Evolutionary conservation across 2,888 invertebrate species (phyloP), one percentile per base, ranked within the genome.

Genomic region (Acronicta aceris): DNA sequence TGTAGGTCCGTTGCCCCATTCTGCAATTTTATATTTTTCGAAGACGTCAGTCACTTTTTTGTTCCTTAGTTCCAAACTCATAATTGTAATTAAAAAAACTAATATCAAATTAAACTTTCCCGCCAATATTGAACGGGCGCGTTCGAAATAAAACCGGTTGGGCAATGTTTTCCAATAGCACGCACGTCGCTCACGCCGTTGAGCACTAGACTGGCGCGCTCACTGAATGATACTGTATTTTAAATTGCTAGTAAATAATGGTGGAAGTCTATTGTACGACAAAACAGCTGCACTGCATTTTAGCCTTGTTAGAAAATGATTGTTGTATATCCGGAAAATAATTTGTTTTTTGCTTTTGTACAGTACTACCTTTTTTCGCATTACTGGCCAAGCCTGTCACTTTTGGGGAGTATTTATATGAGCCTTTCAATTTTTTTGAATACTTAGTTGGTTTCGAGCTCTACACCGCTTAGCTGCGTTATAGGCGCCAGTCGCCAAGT

Each of bases 41-140:
- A 87, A 94, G 38, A 92, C 91, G 41, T 93, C 95, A 4, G 86
- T 85, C 16, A 95, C 86, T 80, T 94, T 95, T 81, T 91, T 88
- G 56, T 93, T 93, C 65, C 95, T 89, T 73, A 81, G 84, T 67
- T 93, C 91, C 70, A 94, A 81, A 81, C 94, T 95, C 95, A 95
- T 95, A 72, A 78, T 88, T 72, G 25, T 47, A 71, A 68, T 69
- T 50, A 41, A 71, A 74, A 73, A 74, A 74, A 68, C 63, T 72
- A 76, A 71, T 61, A 59, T 68, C 70, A 68, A 76, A 67, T 67
- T 71, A 68, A 69, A 73, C 85, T 91, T 93, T 92, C 91, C 78
- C 92, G 92, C 88, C 83, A 85, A 90, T 69, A 49, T 52, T 17
- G 56, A 65, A 78, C 60, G 65, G 73, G 60, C 71, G 71, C 81